Evolutionary conservation across 2,797 vertebrate genomes (phyloP).

Genomic region (Enteromius afrohamiltoni): DNA sequence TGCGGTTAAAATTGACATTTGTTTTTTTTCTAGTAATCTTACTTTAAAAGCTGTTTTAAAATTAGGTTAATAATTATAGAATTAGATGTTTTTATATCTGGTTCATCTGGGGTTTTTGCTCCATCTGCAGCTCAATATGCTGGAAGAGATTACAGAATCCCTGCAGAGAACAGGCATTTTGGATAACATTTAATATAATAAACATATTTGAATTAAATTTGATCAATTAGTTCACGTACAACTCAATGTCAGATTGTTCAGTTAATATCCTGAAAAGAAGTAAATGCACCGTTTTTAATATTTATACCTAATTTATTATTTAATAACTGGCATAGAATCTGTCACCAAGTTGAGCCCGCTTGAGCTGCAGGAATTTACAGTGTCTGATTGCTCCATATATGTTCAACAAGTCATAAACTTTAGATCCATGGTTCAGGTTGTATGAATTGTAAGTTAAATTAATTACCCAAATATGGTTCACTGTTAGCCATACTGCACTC

Average conservation of each 20-base stretch:
- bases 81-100: neutral
- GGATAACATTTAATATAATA: neutral
- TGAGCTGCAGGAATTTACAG: neutral
- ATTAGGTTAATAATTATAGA: neutral
- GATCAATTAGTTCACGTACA: neutral
- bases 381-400: neutral
- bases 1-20: neutral
- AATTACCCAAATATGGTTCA: neutral
- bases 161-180: neutral
- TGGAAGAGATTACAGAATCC: neutral
- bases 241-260: neutral
- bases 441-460: neutral
- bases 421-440: neutral
- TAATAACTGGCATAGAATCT: neutral
- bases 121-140: neutral
- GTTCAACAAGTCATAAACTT: neutral
- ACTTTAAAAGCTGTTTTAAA: neutral
- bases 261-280: neutral
- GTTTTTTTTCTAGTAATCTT: neutral
- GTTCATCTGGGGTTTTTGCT: neutral
- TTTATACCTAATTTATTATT: neutral
- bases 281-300: neutral
- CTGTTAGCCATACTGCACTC: neutral
- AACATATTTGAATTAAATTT: neutral
- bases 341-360: neutral